Evolutionary conservation across 1,140 invertebrate species (phyloP).

Genomic region (Halictus rubicundus): DNA sequence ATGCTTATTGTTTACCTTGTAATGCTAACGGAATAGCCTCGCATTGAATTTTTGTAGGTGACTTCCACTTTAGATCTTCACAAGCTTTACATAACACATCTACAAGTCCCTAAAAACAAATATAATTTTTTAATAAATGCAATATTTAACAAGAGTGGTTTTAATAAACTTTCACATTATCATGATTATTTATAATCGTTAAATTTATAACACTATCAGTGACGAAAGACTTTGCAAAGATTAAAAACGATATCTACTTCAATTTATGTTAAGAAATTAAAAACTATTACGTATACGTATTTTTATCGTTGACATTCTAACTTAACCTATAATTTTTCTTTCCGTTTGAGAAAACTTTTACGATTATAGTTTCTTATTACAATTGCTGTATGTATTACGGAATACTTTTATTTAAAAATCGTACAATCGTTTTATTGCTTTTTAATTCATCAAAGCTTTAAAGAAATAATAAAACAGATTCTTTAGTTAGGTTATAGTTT

Average conservation of each 20-base stretch:
- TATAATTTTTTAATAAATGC: background rate
- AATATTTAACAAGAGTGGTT: background rate
- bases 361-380: background rate
- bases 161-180: background rate
- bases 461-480: background rate
- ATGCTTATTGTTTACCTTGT: slow-evolving; percentile 82
- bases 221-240: background rate
- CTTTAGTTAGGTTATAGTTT: slow-evolving; percentile 23
- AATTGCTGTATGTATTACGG: background rate
- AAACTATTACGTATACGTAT: background rate
- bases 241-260: background rate
- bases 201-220: no score
- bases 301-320: no score
- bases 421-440: background rate
- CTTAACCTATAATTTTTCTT: no score
- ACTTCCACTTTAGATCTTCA: slow-evolving; percentile 95
- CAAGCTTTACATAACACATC: slow-evolving; percentile 96
- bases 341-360: background rate
- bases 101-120: slow-evolving; percentile 88
- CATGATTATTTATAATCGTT: background rate
- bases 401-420: background rate
- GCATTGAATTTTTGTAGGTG: slow-evolving; percentile 96
- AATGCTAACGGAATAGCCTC: slow-evolving; percentile 96
- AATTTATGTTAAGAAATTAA: background rate
- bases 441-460: background rate